phyloP scores from a whole-genome alignment of 2,113 vertebrate species.

The Daboia siamensis region DNA sequence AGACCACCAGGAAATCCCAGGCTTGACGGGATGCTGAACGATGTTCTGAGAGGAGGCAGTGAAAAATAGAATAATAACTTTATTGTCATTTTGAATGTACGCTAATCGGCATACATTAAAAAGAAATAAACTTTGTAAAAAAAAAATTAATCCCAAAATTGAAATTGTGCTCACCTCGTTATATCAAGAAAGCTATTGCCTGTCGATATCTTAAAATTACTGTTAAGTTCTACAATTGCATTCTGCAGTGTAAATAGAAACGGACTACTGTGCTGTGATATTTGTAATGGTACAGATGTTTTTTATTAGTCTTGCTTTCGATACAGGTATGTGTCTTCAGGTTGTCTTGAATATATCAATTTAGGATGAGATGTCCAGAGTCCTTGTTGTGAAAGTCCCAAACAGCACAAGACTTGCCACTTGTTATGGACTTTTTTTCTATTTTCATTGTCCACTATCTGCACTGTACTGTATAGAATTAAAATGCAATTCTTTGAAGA shows the following conservation, averaged over 20 bases:
- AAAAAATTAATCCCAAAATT: neutral
- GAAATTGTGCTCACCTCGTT: neutral
- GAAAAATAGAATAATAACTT: neutral
- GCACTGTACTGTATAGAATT: neutral
- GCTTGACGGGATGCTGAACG: neutral
- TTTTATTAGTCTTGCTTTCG: neutral
- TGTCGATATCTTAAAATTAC: neutral
- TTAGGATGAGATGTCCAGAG: neutral
- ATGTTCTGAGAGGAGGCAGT: no score
- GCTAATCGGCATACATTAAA: neutral
- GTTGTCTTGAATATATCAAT: neutral
- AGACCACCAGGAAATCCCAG: neutral
- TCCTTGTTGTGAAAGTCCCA: neutral
- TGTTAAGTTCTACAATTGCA: neutral
- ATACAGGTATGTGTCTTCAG: neutral
- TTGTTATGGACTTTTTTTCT: neutral
- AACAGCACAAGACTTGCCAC: neutral
- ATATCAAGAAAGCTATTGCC: neutral
- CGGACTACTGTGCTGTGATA: neutral
- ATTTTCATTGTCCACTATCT: neutral
- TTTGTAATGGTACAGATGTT: neutral
- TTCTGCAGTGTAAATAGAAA: neutral
- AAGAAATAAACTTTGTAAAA: neutral
- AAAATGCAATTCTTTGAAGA: neutral
- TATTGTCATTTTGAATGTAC: no score